Evolutionary conservation across 2,113 vertebrate genomes (phyloP).

Genomic region (Cephalophus harveyi): DNA sequence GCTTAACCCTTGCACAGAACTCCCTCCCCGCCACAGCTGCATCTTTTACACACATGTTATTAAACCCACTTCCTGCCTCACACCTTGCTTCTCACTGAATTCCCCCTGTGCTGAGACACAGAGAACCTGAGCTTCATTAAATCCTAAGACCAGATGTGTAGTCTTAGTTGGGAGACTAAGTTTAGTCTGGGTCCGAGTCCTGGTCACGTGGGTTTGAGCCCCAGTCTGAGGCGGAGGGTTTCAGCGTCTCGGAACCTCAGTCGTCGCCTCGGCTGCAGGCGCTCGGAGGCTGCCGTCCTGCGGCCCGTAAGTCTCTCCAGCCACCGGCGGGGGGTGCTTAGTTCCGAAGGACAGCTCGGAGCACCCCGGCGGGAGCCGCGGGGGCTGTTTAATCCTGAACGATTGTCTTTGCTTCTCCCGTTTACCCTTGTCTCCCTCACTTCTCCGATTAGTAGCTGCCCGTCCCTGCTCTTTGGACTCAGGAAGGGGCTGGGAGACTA

Average conservation of each 20-base stretch:
- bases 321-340: rapidly evolving
- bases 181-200: not conserved
- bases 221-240: not conserved
- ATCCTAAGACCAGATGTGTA: not conserved
- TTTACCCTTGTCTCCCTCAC: not conserved
- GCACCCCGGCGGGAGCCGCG: not conserved
- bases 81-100: not conserved
- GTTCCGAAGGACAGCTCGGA: not conserved
- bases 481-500: not conserved
- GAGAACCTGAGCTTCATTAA: not conserved
- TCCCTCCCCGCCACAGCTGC: not conserved
- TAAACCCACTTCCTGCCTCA: not conserved
- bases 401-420: not conserved
- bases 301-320: not conserved
- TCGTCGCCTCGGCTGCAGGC: rapidly evolving
- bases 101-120: not conserved
- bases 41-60: not conserved
- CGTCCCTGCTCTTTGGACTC: not conserved
- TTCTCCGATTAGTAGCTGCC: not conserved
- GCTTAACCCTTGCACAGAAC: not conserved
- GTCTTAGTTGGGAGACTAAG: not conserved
- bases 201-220: not conserved
- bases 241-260: not conserved
- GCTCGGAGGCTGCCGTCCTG: not conserved
- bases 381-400: not conserved